A percentile compares a stretch with the other conserved stretches of the same genome.
These are phyloP conservation scores for Helarctos malayanus DNA, from an alignment of 2,797 vertebrate species.

Conservation along the genomic window DNA sequence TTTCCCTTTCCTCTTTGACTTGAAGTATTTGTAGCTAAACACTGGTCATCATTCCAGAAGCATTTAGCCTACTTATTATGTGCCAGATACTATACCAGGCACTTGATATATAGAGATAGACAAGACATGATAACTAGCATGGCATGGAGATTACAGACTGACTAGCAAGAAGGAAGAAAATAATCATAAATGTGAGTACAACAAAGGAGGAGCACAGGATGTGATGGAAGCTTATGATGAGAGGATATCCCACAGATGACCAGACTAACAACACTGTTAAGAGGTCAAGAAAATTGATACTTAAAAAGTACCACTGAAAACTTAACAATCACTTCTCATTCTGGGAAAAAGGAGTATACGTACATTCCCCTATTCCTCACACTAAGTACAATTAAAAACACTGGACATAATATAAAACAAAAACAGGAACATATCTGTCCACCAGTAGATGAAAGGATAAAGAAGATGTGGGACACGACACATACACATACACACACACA, in stretches of 20 bases:
- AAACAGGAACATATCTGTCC: neutral
- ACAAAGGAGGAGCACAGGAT: neutral
- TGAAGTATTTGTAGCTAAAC: neutral
- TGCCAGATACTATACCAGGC: neutral
- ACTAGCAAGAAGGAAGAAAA: neutral
- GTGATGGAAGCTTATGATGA: neutral
- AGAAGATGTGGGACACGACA: neutral
- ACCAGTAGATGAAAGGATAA: neutral
- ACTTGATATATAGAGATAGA: neutral
- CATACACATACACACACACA: neutral
- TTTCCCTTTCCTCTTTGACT: neutral
- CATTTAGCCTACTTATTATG: neutral
- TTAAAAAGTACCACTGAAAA: slow-evolving; percentile 7
- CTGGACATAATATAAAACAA: neutral
- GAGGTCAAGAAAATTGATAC: neutral
- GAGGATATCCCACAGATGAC: neutral
- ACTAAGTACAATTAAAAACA: slow-evolving; percentile 15
- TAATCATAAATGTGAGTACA: neutral
- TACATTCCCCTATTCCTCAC: neutral
- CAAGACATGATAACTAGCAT: neutral
- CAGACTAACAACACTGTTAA: neutral
- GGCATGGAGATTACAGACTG: neutral
- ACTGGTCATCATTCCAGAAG: neutral
- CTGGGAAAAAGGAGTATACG: neutral
- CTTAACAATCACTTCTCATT: neutral